These are phyloP conservation scores for Athrips mouffetella DNA, from an alignment of 2,888 invertebrate species.

Conservation along the genomic window DNA sequence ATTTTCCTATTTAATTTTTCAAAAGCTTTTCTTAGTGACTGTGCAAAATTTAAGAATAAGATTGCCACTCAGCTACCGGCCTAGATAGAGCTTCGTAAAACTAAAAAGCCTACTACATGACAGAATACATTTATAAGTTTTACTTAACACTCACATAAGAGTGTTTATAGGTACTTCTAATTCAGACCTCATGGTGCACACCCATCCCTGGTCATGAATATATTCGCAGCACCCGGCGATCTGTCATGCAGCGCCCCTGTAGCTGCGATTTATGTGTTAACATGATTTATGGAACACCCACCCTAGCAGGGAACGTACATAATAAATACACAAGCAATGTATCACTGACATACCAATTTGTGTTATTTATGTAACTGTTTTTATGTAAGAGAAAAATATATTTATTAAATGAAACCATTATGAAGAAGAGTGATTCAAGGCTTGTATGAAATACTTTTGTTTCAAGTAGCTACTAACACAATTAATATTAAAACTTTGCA, in stretches of 20 bases:
- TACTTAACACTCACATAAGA: too few relatives aligned
- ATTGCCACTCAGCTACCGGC: too few relatives aligned
- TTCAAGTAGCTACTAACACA: neutral
- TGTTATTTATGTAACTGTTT: neutral
- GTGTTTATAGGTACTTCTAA: too few relatives aligned
- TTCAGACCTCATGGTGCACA: neutral
- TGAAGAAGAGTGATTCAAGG: too few relatives aligned
- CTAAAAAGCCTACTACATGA: too few relatives aligned
- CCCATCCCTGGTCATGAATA: neutral
- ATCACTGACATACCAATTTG: neutral
- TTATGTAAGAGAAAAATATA: too few relatives aligned
- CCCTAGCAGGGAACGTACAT: conserved; percentile 28
- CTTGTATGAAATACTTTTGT: neutral
- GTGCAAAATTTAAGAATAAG: too few relatives aligned
- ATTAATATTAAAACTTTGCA: neutral
- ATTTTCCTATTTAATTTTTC: too few relatives aligned
- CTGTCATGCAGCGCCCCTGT: conserved; percentile 34
- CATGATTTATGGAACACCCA: conserved; percentile 57
- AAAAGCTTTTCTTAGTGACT: too few relatives aligned
- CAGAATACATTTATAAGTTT: too few relatives aligned
- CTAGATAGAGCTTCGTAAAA: too few relatives aligned
- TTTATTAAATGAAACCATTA: too few relatives aligned
- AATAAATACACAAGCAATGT: neutral
- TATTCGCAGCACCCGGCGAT: conserved; percentile 12
- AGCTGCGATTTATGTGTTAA: conserved; percentile 35